Conservation (phyloP, 2,888 invertebrate species). For the Zygogramma bicolorata region DNA sequence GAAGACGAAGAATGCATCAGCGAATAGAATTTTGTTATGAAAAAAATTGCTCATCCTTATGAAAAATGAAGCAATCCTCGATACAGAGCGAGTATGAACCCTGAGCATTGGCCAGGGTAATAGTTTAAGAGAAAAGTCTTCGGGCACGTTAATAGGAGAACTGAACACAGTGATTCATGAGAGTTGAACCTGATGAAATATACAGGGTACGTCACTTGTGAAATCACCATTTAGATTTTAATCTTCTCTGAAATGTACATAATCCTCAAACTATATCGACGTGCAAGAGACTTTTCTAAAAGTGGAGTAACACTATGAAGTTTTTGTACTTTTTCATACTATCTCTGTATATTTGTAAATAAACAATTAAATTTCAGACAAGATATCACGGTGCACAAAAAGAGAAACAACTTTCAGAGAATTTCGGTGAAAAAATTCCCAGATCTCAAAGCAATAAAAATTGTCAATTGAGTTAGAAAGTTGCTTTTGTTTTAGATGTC, state of each 20-base stretch:
- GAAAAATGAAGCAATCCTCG: not conserved
- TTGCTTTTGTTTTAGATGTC: too few species aligned
- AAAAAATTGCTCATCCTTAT: not conserved
- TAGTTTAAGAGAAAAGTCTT: not conserved
- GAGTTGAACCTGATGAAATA: not conserved
- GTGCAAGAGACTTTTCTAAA: not conserved
- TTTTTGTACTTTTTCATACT: not conserved
- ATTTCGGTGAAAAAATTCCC: too few species aligned
- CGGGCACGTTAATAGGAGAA: not conserved
- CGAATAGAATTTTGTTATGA: not conserved
- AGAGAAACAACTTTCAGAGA: too few species aligned
- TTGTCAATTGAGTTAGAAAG: too few species aligned
- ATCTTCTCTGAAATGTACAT: not conserved
- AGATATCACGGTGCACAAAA: not conserved
- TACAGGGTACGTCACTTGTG: too few species aligned
- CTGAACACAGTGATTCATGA: not conserved
- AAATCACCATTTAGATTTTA: not conserved
- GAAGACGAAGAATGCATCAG: not conserved
- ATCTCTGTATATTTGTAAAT: not conserved
- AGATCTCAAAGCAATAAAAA: too few species aligned
- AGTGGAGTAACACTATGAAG: not conserved
- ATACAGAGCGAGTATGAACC: not conserved
- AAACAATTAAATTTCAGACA: not conserved
- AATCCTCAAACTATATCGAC: not conserved
- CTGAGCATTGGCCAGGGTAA: not conserved